Percentiles rank a stretch among this genome's conserved stretches.
phyloP scores from a whole-genome alignment of 2,797 vertebrate genomes.

The Euphonia xanthogaster region DNA sequence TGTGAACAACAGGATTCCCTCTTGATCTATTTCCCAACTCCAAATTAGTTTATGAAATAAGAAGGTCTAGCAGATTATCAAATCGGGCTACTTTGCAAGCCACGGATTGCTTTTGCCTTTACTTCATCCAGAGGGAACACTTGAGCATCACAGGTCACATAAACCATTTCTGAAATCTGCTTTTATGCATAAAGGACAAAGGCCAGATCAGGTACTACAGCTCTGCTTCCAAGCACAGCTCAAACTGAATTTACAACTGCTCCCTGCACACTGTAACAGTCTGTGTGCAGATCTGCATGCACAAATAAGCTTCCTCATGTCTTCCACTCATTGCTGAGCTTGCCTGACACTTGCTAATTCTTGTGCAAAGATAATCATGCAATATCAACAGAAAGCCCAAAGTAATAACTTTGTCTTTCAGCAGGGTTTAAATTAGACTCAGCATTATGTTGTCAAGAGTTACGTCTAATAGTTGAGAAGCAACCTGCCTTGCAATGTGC shows the following conservation, averaged over 20 bases:
- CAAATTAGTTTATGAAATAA: neutral
- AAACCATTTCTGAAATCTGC: neutral
- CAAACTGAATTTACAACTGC: neutral
- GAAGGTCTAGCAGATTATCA: neutral
- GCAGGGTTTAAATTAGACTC: neutral
- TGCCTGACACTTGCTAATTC: neutral
- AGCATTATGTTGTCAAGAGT: neutral
- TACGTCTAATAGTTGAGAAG: neutral
- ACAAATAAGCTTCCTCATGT: neutral
- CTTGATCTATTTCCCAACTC: neutral
- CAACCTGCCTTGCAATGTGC: neutral
- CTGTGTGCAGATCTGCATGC: neutral
- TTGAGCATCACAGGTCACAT: neutral
- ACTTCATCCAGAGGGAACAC: neutral
- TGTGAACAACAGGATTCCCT: neutral
- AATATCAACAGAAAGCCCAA: neutral
- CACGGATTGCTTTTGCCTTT: neutral
- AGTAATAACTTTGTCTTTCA: neutral
- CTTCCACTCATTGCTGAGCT: neutral
- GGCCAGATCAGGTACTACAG: neutral
- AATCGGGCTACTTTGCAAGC: neutral
- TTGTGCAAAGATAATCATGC: neutral
- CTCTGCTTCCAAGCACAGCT: neutral
- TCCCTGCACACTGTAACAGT: neutral
- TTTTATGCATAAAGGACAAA: neutral